These are phyloP conservation scores for Pogoniulus pusillus DNA, from an alignment of 2,797 vertebrate genomes.

Conservation along the genomic window DNA sequence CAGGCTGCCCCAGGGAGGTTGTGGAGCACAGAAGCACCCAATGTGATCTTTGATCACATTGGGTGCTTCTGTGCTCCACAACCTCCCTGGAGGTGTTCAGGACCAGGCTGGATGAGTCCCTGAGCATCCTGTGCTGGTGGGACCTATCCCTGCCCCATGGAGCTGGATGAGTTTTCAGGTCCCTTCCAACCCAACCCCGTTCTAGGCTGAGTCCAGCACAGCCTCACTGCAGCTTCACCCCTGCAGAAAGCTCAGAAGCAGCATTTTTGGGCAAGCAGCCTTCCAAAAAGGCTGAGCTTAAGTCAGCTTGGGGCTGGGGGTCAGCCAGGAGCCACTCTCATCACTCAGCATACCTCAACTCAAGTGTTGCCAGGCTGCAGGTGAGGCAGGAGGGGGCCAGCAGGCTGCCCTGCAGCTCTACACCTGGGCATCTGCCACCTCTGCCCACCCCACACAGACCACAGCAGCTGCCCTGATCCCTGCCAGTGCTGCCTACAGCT, in stretches of 20 bases:
- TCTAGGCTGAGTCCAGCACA: neutral
- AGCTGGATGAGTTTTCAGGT: too few relatives aligned
- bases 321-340: too few relatives aligned
- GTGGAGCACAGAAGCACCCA: too few relatives aligned
- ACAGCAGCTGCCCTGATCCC: neutral
- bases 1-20: too few relatives aligned
- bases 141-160: too few relatives aligned
- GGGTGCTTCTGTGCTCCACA: too few relatives aligned
- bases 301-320: neutral
- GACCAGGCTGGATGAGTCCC: too few relatives aligned
- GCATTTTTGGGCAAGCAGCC: neutral
- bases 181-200: too few relatives aligned
- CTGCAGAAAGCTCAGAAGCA: neutral
- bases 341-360: neutral
- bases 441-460: rapidly evolving
- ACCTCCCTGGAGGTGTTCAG: too few relatives aligned
- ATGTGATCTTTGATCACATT: too few relatives aligned
- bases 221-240: neutral
- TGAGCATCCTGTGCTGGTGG: too few relatives aligned
- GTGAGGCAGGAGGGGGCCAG: neutral
- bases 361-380: rapidly evolving
- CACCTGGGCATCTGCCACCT: rapidly evolving
- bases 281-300: neutral
- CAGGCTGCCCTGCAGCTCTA: neutral
- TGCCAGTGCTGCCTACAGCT: neutral